These are phyloP conservation scores for Lophius americanus DNA, from an alignment of 2,797 vertebrate genomes.

Conservation along the genomic window DNA sequence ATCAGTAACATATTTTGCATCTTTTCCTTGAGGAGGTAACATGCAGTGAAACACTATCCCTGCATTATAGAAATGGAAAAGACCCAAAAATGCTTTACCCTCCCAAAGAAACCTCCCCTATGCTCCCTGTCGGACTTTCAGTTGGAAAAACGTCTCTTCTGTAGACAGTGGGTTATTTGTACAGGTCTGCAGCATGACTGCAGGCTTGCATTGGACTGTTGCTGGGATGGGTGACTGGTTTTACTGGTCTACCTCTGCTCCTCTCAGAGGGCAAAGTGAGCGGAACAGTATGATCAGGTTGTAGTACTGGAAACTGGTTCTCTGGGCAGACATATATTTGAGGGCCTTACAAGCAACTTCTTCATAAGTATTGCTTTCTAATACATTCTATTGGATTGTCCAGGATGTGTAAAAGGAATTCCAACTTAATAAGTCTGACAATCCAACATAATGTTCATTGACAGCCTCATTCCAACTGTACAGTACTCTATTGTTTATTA, in stretches of 20 bases:
- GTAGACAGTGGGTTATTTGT: conserved; percentile 78
- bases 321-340: conserved; percentile 39
- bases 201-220: conserved; percentile 68
- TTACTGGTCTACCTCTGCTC: conserved; percentile 72
- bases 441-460: conserved; percentile 30
- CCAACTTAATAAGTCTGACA: conserved; percentile 35
- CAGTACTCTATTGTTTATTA: too few species aligned
- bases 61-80: conserved; percentile 69
- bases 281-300: conserved; percentile 44
- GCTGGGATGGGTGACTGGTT: conserved; percentile 77
- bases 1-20: conserved; percentile 61
- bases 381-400: conserved; percentile 37
- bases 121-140: conserved; percentile 67
- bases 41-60: conserved; percentile 74
- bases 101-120: conserved; percentile 67
- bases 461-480: background rate
- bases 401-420: conserved; percentile 36
- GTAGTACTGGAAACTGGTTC: conserved; percentile 54
- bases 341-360: conserved; percentile 31
- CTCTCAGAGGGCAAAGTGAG: conserved; percentile 39
- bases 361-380: conserved; percentile 34
- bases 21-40: conserved; percentile 61
- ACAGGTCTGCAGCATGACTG: conserved; percentile 67
- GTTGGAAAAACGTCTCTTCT: conserved; percentile 41
- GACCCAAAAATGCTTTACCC: conserved; percentile 76